Conservation (phyloP, 2,888 invertebrate species). For the Oscheius myriophilus region DNA sequence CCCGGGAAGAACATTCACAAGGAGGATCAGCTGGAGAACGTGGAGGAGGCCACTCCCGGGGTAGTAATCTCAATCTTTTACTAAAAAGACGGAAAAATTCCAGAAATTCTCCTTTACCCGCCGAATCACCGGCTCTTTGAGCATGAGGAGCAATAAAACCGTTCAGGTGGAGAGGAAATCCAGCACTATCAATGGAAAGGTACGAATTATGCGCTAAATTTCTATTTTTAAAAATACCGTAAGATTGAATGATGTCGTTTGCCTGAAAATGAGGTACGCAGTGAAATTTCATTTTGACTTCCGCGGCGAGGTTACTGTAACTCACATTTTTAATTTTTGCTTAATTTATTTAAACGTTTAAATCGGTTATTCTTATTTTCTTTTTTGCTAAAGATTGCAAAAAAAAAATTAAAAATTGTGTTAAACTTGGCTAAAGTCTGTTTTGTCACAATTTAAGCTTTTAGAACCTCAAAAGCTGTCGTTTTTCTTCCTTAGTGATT, state of each 20-base stretch:
- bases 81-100: not conserved
- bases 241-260: not conserved
- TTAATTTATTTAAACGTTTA: too few species aligned
- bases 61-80: not conserved
- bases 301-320: too few species aligned
- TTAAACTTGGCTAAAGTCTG: too few species aligned
- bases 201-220: not conserved
- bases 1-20: constrained; percentile 83
- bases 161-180: constrained; percentile 22
- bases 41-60: constrained; percentile 40
- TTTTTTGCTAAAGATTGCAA: too few species aligned
- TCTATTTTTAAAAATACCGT: not conserved
- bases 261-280: not conserved
- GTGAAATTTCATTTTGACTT: too few species aligned
- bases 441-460: too few species aligned
- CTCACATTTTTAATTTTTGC: too few species aligned
- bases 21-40: constrained; percentile 52
- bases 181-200: constrained; percentile 23
- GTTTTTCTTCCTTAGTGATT: too few species aligned
- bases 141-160: constrained; percentile 42
- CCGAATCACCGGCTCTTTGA: constrained; percentile 43
- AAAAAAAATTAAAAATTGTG: too few species aligned
- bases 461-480: too few species aligned
- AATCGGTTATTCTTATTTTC: too few species aligned
- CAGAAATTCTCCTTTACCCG: constrained; percentile 54